Percentiles rank a stretch among this genome's conserved stretches.
phyloP scores from a whole-genome alignment of 2,797 vertebrate species.

The Cephalopachus bancanus region DNA sequence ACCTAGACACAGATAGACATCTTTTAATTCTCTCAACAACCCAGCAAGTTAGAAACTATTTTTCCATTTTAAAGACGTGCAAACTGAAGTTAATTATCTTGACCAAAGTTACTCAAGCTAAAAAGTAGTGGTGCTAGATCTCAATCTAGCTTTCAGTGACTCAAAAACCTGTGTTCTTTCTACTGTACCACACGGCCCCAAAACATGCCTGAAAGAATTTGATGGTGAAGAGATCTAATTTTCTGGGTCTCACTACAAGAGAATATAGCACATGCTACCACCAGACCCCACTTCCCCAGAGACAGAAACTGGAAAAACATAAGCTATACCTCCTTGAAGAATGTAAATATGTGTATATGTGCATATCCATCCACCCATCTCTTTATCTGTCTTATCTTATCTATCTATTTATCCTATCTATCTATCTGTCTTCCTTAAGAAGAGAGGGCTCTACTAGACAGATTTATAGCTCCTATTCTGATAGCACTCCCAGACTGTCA shows the following conservation, averaged over 20 bases:
- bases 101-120: not conserved
- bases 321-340: not conserved
- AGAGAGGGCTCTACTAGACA: slow-evolving; percentile 46
- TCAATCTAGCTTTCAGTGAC: not conserved
- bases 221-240: not conserved
- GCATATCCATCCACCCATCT: not conserved
- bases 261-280: not conserved
- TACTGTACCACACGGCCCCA: not conserved
- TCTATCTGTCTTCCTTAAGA: slow-evolving; percentile 58
- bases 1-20: not conserved
- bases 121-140: not conserved
- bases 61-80: not conserved
- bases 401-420: not conserved
- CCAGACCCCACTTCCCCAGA: not conserved
- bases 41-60: not conserved
- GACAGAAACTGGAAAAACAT: not conserved
- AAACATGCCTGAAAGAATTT: not conserved
- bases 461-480: slow-evolving; percentile 62
- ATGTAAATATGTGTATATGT: no score
- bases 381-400: not conserved
- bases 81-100: not conserved
- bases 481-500: slow-evolving; percentile 28
- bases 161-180: not conserved
- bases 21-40: not conserved
- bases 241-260: not conserved